A percentile compares a stretch with the other conserved stretches of the same genome.
phyloP scores from a whole-genome alignment of 2,113 vertebrate genomes.

The Andinoacara biseriatus region DNA sequence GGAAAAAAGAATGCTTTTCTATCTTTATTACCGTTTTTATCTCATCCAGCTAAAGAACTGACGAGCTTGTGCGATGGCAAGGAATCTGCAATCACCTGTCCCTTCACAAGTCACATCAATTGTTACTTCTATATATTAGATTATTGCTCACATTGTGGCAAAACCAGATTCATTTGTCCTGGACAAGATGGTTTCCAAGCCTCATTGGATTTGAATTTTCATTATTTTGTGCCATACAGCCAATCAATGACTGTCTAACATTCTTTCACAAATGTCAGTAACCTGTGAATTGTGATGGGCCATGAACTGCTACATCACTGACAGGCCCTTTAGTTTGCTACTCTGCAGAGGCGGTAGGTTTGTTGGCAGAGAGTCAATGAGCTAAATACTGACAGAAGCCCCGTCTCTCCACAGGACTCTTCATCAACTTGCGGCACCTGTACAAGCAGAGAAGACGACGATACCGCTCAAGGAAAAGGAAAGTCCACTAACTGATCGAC shows the following conservation, averaged over 20 bases:
- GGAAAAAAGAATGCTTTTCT: no score
- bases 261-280: not conserved
- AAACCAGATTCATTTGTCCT: no score
- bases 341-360: not conserved
- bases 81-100: no score
- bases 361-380: not conserved
- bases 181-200: no score
- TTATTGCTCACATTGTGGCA: no score
- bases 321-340: not conserved
- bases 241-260: not conserved
- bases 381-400: not conserved
- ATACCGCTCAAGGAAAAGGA: constrained; percentile 88
- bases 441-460: constrained; percentile 89
- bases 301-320: not conserved
- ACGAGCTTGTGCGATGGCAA: no score
- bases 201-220: no score
- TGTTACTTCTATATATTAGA: no score
- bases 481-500: constrained; percentile 79
- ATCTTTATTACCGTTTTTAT: no score
- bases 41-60: no score
- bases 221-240: not conserved
- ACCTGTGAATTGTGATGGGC: not conserved
- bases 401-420: constrained; percentile 77
- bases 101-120: no score
- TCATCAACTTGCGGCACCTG: constrained; percentile 89